A percentile compares a stretch with the other conserved stretches of the same genome.
Evolutionary conservation across 1,140 invertebrate species (phyloP).

Genomic region (Plectus sambesii): DNA sequence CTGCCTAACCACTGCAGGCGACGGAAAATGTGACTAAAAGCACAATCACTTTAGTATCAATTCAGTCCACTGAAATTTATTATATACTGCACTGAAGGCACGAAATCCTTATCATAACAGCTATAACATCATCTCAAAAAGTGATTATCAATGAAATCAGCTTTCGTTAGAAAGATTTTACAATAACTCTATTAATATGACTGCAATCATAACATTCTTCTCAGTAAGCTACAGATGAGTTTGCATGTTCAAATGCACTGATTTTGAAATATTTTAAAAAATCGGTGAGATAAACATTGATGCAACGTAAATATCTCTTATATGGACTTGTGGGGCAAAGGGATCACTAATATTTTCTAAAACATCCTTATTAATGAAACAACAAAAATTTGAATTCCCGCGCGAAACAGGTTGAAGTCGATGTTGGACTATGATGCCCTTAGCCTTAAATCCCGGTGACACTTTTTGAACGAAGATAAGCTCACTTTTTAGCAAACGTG

Average conservation of each 20-base stretch:
- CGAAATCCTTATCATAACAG: constrained; percentile 8
- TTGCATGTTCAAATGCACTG: too few species aligned
- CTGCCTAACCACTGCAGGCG: constrained; percentile 49
- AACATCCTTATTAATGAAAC: too few species aligned
- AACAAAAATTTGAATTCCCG: not conserved
- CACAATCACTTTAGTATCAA: constrained; percentile 12
- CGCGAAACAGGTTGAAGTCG: not conserved
- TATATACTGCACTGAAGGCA: not conserved
- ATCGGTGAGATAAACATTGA: too few species aligned
- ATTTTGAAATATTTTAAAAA: too few species aligned
- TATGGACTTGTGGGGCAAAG: too few species aligned
- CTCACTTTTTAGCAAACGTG: constrained; percentile 49
- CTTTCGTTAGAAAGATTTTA: too few species aligned
- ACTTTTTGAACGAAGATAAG: not conserved
- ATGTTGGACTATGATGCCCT: not conserved
- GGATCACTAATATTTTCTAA: too few species aligned
- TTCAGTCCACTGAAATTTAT: constrained; percentile 8
- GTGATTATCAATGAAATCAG: too few species aligned
- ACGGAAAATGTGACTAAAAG: constrained; percentile 50
- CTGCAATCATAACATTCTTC: too few species aligned
- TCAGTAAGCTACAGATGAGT: too few species aligned
- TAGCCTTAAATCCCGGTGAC: not conserved
- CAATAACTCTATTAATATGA: too few species aligned
- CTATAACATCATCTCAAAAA: constrained; percentile 1
- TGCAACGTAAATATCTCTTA: too few species aligned